Base-by-base conservation (phyloP, 1,140 invertebrate genomes). In the Brachionus manjavacas region DNA sequence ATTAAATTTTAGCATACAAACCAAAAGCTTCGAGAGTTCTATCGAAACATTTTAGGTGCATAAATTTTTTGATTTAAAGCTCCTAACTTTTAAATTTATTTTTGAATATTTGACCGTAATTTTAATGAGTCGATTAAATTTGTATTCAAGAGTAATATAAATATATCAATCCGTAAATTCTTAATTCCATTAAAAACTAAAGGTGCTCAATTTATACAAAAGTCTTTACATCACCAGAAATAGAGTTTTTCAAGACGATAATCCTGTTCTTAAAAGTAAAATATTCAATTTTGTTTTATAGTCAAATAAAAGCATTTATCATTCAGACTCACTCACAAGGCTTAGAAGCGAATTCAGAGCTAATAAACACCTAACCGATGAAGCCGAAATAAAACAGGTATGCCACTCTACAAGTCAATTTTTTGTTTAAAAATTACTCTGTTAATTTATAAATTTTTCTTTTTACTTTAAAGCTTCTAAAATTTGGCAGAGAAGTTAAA, bases 311-410 rank as follows among this genome's bases (percentile, higher is more conserved):
- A 35, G 11, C 6, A 20, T 20, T 3, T 64, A 81, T 64, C 20
- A 64, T 81, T 39, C 11, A 81, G 79, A 81, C 25, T 64, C 52
- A 28, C 41, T 81, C n/a, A 68, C 8, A 35, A 52, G 79, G 1
- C 41, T 81, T 14, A 41, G 79, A n/a, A 81, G 66, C 41, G 79
- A 81, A 64, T 81, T 81, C 43, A 52, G 79, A 8, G 25, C n/a
- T 12, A 81, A 81, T n/a, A 81, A 81, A 39, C n/a, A 52, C 16
- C 25, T 60, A 80, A 35, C 79, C 9, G 52, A 64, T 55, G 64
- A 81, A 81, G 52, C 52, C 20, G 39, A 81, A 81, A 81, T 81
- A 23, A 81, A 76, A 76, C 41, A 76, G 46, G 72, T 74, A 74
- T 16, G 35, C 8, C 4, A 23, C 3, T 74, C 20, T 8, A 7